Conservation (phyloP, 2,888 invertebrate species). For the Protonemura montana region DNA sequence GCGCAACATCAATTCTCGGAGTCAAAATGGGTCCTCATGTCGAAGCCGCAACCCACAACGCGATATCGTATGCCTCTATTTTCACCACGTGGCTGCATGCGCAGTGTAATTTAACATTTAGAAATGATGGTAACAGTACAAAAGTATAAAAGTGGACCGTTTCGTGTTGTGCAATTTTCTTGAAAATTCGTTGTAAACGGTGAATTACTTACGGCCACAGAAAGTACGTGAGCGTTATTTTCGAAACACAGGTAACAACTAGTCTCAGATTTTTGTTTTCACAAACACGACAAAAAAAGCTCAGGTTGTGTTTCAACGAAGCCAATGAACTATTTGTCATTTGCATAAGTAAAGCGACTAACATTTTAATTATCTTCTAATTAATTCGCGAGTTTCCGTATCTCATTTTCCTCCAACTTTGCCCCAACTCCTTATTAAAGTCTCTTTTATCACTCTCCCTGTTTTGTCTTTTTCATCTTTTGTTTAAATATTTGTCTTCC, state of each 20-base stretch:
- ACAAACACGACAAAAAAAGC: background rate
- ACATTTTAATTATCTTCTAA: conserved; percentile 42
- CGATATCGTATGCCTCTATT: background rate
- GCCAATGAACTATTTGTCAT: conserved; percentile 28
- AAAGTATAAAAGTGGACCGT: too few species aligned
- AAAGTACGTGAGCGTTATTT: background rate
- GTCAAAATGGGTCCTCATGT: background rate
- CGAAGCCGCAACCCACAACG: background rate
- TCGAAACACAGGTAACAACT: background rate
- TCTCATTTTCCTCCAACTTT: conserved; percentile 41
- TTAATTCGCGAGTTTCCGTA: conserved; percentile 42
- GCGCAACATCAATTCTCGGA: conserved; percentile 25
- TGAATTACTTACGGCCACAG: too few species aligned
- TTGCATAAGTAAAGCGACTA: conserved; percentile 21
- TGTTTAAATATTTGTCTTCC: conserved; percentile 42
- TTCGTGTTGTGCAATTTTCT: too few species aligned
- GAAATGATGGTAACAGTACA: background rate
- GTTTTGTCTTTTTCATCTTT: conserved; percentile 42
- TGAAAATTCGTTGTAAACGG: too few species aligned
- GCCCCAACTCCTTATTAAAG: conserved; percentile 20
- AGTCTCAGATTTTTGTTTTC: background rate
- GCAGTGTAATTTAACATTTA: background rate
- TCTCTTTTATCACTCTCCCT: conserved; percentile 37
- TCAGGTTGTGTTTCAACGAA: background rate
- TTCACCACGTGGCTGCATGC: background rate